These are phyloP conservation scores for Chloropsis hardwickii DNA, from an alignment of 2,113 vertebrate species.

Conservation along the genomic window DNA sequence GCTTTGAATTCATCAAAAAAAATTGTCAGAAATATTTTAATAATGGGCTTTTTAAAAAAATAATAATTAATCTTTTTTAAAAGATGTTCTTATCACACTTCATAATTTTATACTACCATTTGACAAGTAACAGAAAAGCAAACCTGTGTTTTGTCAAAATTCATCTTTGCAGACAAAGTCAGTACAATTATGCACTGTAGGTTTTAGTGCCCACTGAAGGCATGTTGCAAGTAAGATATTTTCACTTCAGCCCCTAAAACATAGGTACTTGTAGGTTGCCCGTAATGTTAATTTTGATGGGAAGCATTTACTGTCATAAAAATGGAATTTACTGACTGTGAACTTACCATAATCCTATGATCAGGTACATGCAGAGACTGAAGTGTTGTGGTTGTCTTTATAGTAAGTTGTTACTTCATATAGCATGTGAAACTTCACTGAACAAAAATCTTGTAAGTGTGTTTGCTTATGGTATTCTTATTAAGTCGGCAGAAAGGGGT, in stretches of 20 bases:
- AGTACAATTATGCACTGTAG: neutral
- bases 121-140: neutral
- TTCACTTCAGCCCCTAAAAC: neutral
- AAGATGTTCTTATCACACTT: neutral
- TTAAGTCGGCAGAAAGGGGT: neutral
- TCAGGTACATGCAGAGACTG: neutral
- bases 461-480: neutral
- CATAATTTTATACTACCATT: neutral
- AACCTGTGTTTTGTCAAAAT: neutral
- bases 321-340: neutral
- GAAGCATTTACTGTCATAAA: neutral
- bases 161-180: neutral
- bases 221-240: neutral
- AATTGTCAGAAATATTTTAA: neutral
- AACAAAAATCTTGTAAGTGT: neutral
- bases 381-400: neutral
- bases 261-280: neutral
- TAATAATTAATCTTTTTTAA: neutral
- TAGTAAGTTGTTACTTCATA: neutral
- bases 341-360: neutral
- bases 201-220: neutral
- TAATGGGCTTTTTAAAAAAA: neutral
- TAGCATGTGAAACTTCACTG: accelerated
- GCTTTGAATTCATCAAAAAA: neutral
- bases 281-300: neutral